phyloP scores from a whole-genome alignment of 2,888 invertebrate genomes.

The Nasonovia ribisnigri region DNA sequence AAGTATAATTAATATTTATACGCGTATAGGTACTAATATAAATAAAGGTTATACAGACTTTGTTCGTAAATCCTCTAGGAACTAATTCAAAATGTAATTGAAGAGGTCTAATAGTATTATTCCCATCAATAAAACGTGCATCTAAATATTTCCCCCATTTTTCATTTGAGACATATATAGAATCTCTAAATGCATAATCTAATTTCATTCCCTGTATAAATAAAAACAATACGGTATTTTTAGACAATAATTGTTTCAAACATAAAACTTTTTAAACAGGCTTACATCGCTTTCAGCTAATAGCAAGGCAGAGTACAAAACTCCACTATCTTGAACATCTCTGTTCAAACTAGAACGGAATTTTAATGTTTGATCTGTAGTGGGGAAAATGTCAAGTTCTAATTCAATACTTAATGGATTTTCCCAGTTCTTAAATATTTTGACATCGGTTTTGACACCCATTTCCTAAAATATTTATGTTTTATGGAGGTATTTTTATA shows the following conservation, averaged over 20 bases:
- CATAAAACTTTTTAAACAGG: neutral
- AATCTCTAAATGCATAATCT: constrained; percentile 13
- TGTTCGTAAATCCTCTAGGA: neutral
- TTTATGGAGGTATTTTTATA: neutral
- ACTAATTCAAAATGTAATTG: constrained; percentile 23
- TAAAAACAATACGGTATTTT: neutral
- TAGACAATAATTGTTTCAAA: neutral
- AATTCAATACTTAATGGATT: neutral
- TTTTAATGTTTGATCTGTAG: constrained; percentile 10
- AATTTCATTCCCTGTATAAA: constrained; percentile 48
- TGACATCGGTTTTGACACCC: neutral
- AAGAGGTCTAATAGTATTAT: constrained; percentile 20
- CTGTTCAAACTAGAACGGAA: constrained; percentile 6
- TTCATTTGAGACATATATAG: constrained; percentile 20
- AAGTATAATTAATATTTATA: neutral
- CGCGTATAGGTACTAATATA: neutral
- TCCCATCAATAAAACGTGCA: neutral
- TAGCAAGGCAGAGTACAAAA: constrained; percentile 42
- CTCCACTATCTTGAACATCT: constrained; percentile 2
- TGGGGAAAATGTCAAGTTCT: constrained; percentile 46
- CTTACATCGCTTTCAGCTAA: constrained; percentile 31
- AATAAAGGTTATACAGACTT: constrained; percentile 25
- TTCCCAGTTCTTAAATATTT: constrained; percentile 40
- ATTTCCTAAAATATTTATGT: constrained; percentile 28
- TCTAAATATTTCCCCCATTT: constrained; percentile 52